Base-by-base conservation (phyloP, 2,113 vertebrate genomes). In the Alligator mississippiensis region DNA sequence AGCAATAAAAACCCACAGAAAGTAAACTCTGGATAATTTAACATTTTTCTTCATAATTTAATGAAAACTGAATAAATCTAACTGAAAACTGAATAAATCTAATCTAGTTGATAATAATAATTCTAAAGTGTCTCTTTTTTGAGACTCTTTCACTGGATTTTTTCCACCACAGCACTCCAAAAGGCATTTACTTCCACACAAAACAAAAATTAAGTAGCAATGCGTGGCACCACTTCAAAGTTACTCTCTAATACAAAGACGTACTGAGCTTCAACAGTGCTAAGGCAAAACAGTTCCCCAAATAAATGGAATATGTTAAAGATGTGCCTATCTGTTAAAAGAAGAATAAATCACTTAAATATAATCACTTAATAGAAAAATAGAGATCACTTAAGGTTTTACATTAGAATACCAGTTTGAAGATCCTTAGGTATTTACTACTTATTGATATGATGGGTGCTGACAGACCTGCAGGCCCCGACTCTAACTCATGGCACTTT, bases 41-140 rank as follows among this genome's bases (percentile, higher is more conserved):
- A 84, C 25, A 22, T 18, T 16, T 84, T 89, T 88, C 82, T 64
- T 57, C 3, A 1, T 0, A 0, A 15, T 12, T 87, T 79, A 28
- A 68, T 34, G 38, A 94, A 72, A 72, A 72, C 30, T 72, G 68
- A 12, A 11, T 38, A 38, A 38, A 79, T 10, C 66, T 74, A 0
- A 0, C 9, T 34, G 38, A 94, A 72, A 72, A 72, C 30, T 72
- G 68, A 12, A 12, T 47, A 47, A 47, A 79, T 10, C 68, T 74
- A 0, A 0, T 47, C 47, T 47, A 47, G 34, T 2, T 27, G 38
- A 19, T 11, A 22, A 80, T 21, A 25, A 7, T 70, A 92, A 60
- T 76, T 83, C 28, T 83, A 57, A 19, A 22, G 24, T 72, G 24
- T 28, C 18, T 18, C 17, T 60, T 60, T 12, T 11, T 30, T 24